Evolutionary conservation across 2,113 vertebrate genomes (phyloP).

Genomic region (Gopherus evgoodei): DNA sequence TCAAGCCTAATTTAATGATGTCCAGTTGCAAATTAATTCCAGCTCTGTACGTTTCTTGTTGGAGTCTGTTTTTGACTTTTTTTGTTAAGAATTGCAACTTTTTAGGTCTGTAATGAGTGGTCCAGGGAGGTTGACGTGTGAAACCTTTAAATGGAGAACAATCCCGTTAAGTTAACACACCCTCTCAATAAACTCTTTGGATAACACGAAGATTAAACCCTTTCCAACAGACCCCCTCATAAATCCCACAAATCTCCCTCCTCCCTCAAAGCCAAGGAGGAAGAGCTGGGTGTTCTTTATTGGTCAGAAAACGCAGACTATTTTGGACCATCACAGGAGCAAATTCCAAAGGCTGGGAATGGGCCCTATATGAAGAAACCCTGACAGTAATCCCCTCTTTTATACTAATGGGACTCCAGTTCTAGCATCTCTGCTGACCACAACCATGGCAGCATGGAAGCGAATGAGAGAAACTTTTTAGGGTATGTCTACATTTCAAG

Average conservation of each 20-base stretch:
- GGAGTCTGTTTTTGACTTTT: no score
- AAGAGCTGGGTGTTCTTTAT: background rate
- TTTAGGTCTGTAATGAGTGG: no score
- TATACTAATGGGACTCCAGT: background rate
- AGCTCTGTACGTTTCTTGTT: no score
- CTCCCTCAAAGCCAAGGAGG: background rate
- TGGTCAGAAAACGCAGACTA: background rate
- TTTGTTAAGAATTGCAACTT: no score
- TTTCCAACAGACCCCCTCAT: background rate
- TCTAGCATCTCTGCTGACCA: background rate
- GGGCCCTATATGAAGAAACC: no score
- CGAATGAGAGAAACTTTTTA: background rate
- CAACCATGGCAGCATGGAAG: background rate
- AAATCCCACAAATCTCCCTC: background rate
- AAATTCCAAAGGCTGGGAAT: rapidly evolving
- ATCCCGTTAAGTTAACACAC: background rate
- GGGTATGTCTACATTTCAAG: background rate
- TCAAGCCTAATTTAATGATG: no score
- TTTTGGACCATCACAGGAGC: background rate
- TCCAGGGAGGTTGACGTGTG: no score
- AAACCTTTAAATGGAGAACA: background rate
- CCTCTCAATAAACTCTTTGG: background rate
- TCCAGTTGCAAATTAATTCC: no score
- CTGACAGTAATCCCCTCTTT: background rate
- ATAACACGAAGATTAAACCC: background rate